phyloP scores from a whole-genome alignment of 2,797 vertebrate genomes.

The Thalassophryne amazonica region DNA sequence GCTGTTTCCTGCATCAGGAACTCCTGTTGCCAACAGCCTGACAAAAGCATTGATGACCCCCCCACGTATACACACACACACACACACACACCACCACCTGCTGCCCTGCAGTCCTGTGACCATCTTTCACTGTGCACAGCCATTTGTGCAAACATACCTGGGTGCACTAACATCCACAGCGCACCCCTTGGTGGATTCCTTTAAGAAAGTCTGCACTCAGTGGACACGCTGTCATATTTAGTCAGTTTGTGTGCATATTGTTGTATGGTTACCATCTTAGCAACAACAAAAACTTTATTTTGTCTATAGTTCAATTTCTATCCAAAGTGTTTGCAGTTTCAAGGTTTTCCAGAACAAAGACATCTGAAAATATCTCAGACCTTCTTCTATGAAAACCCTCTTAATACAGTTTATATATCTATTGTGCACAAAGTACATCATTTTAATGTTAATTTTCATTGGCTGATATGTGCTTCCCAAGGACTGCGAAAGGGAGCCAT shows the following conservation, averaged over 20 bases:
- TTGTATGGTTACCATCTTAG: neutral
- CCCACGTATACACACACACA: conserved; percentile 49
- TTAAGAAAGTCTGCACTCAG: conserved; percentile 26
- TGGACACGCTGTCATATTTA: neutral
- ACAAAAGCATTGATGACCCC: conserved; percentile 66
- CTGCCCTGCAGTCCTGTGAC: no score
- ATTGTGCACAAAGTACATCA: no score
- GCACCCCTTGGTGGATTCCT: neutral
- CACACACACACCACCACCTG: no score
- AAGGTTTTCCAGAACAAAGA: neutral
- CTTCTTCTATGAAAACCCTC: no score
- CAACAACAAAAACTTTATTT: neutral
- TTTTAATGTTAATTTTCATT: no score
- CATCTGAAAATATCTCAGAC: no score
- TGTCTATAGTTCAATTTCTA: no score
- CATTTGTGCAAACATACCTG: conserved; percentile 48
- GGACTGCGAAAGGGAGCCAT: no score
- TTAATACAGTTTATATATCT: no score
- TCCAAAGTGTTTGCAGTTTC: no score
- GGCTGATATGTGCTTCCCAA: no score
- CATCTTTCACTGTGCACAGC: conserved; percentile 26
- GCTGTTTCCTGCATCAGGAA: conserved; percentile 62
- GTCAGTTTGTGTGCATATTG: neutral
- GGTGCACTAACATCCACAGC: conserved; percentile 36
- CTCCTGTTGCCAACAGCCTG: conserved; percentile 58